Conservation (phyloP, 2,113 vertebrate species). For the Gadus chalcogrammus region DNA sequence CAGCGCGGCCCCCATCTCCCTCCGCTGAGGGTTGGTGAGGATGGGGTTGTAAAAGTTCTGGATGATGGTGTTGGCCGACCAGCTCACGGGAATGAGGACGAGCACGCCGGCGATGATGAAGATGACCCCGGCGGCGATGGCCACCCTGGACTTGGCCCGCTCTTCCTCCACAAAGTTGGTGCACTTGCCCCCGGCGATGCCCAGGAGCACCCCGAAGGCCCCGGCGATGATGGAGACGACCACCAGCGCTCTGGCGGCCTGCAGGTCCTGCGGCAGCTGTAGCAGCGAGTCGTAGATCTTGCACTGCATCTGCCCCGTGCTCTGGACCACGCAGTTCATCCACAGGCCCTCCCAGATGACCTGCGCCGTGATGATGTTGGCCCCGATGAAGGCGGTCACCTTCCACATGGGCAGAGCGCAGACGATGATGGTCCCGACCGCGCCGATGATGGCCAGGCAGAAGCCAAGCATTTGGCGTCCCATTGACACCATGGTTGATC, state of each 20-base stretch:
- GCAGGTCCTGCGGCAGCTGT: constrained; percentile 67
- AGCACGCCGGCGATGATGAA: constrained; percentile 81
- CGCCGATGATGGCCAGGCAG: constrained; percentile 58
- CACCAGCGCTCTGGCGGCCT: constrained; percentile 73
- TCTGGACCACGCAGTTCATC: constrained; percentile 77
- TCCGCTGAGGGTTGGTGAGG: constrained; percentile 56
- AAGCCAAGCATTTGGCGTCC: constrained; percentile 73
- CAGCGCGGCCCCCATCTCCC: constrained; percentile 79
- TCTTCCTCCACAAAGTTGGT: constrained; percentile 85
- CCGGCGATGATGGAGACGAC: constrained; percentile 79
- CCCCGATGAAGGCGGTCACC: constrained; percentile 72
- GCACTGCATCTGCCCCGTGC: constrained; percentile 78
- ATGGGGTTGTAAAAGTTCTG: constrained; percentile 84
- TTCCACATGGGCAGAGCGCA: constrained; percentile 75
- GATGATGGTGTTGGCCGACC: constrained; percentile 86
- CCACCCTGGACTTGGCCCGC: constrained; percentile 74
- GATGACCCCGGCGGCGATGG: constrained; percentile 76
- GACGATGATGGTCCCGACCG: constrained; percentile 60
- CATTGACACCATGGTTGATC: constrained; percentile 64
- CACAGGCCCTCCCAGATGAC: constrained; percentile 75
- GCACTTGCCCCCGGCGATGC: constrained; percentile 81
- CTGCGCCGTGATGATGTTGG: constrained; percentile 75
- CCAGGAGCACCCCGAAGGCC: constrained; percentile 72
- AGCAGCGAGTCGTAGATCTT: constrained; percentile 76
- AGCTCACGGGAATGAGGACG: constrained; percentile 82